Base-by-base conservation (phyloP, 2,888 invertebrate species). In the Rhingia campestris region DNA sequence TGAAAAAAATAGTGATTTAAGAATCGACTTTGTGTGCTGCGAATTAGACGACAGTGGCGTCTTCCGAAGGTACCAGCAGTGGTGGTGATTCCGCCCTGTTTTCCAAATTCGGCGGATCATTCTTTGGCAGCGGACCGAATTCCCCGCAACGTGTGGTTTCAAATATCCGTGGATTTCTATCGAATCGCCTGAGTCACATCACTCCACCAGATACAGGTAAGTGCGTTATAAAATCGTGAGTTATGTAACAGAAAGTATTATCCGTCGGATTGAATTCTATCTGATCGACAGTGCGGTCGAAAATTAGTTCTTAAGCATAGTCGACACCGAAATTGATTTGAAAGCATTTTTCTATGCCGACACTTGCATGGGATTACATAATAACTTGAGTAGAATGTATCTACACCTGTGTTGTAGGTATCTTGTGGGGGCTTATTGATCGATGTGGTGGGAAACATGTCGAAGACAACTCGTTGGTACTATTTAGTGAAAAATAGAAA, bases 191-290 rank as follows among this genome's bases (percentile, higher is more conserved):
- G 93, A 95, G 91, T 92, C 94, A 91, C 93, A 94, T 90, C 92
- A 94, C 90, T 93, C 94, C 92, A 93, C 93, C 94, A 89, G 95
- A 95, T 89, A 94, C 95, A 94, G 95, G 95, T 95, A 88, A 93
- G 94, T 81, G 6, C 3, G 12, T 4, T 54, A 22, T 73, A 77
- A 76, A 7, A 51, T 33, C 6, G n/a, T 6, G n/a, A n/a, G 22
- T 9, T 30, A 49, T 4, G 10, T 49, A 49, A 47, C n/a, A 37
- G 22, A 22, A 22, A 22, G 22, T 22, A 2, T n/a, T 54, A 47
- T 77, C 77, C 82, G 82, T 37, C 73, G 77, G 77, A 61, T 49
- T 45, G 37, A 30, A 22, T 33, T 64, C 2, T 41, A 30, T 22
- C 22, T 59, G 81, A 81, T 81, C 76, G 41, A 56, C 39, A 53